Evolutionary conservation across 2,888 invertebrate species (phyloP), one percentile per base, ranked within the genome.

Genomic region (Horisme vitalbata): DNA sequence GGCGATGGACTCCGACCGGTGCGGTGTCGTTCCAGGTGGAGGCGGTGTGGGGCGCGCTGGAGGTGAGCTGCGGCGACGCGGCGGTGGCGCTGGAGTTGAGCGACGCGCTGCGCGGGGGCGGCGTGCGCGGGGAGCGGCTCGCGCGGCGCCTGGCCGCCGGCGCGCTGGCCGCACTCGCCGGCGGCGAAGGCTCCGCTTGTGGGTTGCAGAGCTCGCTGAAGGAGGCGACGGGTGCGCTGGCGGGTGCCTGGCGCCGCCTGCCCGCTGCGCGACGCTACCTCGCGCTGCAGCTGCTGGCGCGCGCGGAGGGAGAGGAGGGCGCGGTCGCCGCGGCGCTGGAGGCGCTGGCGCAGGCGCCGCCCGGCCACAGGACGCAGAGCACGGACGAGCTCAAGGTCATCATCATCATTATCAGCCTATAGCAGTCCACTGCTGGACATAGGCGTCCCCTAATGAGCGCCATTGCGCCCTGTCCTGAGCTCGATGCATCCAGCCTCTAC

Each of bases 91-190:
- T 47, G 45, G 48, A 34, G 35, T 53, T 65, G 45, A 14, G 53
- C 41, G 61, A 60, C 53, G 54, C 52, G 44, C 48, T 63, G 55
- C 55, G 65, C 49, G 23, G 58, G 45, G 45, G 55, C 33, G 32
- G 50, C 15, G 27, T 31, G 48, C 9, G 47, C 30, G 1, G 57
- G 49, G 36, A 36, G 41, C n/a, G 44, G 41, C 52, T 48, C 11
- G 46, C 45, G 41, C 14, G 43, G 8, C 32, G 41, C 3, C 45
- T 55, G 23, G 36, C 33, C 4, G 45, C 28, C 35, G 50, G 9
- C 30, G 37, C 28, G 21, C 38, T 43, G 9, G 31, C 31, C 9
- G n/a, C n/a, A n/a, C n/a, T 13, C 3, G 18, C 15, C 18, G 4
- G 20, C 12, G 7, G 36, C 0, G 2, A 4, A 5, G 18, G 4